Conservation (phyloP, 2,797 vertebrate genomes). For the Glyptemys insculpta region DNA sequence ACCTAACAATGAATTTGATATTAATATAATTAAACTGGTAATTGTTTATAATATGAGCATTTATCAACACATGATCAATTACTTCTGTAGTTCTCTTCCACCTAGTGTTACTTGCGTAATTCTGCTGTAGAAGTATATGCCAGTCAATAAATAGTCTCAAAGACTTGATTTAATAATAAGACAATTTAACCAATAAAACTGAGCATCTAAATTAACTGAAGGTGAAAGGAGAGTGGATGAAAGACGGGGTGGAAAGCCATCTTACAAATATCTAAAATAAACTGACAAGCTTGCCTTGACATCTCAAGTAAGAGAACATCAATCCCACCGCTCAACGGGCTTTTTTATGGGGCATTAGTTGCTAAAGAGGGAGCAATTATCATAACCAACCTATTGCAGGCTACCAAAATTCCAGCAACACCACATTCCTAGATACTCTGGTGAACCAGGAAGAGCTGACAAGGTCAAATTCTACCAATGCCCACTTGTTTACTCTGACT, state of each 20-base stretch:
- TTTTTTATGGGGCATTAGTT: not conserved
- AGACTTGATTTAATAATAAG: not conserved
- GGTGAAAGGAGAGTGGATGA: not conserved
- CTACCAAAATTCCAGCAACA: not conserved
- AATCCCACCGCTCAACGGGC: not conserved
- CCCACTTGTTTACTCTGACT: not conserved
- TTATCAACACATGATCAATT: not conserved
- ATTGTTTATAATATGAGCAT: not conserved
- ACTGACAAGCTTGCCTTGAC: not conserved
- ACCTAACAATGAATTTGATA: not conserved
- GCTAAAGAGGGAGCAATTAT: not conserved
- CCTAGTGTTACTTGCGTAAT: not conserved
- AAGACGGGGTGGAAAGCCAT: not conserved
- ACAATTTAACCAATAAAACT: not conserved
- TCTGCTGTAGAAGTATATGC: not conserved
- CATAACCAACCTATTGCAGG: not conserved
- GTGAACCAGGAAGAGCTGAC: too few relatives aligned
- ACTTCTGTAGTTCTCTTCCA: not conserved
- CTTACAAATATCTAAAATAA: not conserved
- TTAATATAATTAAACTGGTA: not conserved
- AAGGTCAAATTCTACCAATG: not conserved
- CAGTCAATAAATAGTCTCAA: not conserved
- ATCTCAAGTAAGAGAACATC: not conserved
- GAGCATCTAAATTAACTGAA: not conserved
- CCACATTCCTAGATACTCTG: not conserved